Percentiles rank a stretch among this genome's conserved stretches.
Evolutionary conservation across 1,140 invertebrate genomes (phyloP).

Genomic region (Rhagoletis zephyria): DNA sequence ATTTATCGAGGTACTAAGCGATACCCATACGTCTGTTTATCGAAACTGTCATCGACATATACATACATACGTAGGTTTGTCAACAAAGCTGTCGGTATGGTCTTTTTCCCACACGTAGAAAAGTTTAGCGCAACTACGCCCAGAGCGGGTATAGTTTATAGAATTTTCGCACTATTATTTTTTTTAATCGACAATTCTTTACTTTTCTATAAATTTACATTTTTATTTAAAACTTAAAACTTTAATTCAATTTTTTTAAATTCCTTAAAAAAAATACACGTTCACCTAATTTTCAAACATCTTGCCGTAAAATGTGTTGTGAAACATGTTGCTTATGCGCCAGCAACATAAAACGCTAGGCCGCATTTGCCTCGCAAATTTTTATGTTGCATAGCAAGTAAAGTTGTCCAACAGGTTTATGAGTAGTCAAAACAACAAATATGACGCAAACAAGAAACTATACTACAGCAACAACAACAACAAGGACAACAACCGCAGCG

Average conservation of each 20-base stretch:
- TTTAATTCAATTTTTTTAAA: not conserved
- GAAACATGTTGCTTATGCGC: conserved; percentile 13
- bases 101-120: too few species aligned
- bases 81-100: too few species aligned
- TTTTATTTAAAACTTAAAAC: not conserved
- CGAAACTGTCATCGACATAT: too few species aligned
- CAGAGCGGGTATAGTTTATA: too few species aligned
- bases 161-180: too few species aligned
- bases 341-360: not conserved
- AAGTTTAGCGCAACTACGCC: too few species aligned
- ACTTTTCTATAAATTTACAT: not conserved
- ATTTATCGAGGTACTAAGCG: too few species aligned
- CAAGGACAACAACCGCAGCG: not conserved
- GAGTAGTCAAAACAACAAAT: not conserved
- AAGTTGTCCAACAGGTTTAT: conserved; percentile 23
- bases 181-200: too few species aligned
- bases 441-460: not conserved
- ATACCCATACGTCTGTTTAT: too few species aligned
- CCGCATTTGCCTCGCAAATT: not conserved
- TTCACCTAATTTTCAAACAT: not conserved
- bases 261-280: not conserved
- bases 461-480: conserved; percentile 10
- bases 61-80: too few species aligned
- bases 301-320: not conserved
- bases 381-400: conserved; percentile 26